Base-by-base conservation (phyloP, 37 sponge, comb jelly and placozoan species). In the Spongilla lacustris region DNA sequence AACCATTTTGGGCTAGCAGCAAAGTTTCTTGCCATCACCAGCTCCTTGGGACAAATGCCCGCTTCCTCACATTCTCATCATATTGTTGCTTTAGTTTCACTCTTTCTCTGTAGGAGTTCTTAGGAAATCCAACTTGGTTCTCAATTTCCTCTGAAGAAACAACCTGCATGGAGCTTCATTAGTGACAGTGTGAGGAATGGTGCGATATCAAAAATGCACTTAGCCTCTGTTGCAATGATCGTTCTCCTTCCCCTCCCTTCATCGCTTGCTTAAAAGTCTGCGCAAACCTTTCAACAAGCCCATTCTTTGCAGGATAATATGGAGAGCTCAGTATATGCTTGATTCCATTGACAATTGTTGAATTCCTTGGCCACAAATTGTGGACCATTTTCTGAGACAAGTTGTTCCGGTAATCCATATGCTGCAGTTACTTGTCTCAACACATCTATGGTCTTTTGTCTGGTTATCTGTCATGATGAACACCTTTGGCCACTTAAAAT, bases 341-440 rank as follows among this genome's bases (percentile, higher is more conserved):
- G 3, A 83, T 69, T 30, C 91, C 91, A 81, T 91, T 91, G 11
- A 9, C 4, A 35, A 30, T 81, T 33, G 87, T 67, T 36, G 34
- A 91, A 91, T 41, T 86, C 84, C 8, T 82, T 79, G 37, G 74
- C n/a, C 27, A 48, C 69, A 41, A 91, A 91, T 41, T 41, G 71
- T 21, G 83, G 84, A 35, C 80, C 92, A 73, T 86, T 91, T 66
- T 91, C 87, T 13, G 84, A 36, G 1, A 83, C 83, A n/a, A 86
- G 68, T 31, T 78, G 79, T 38, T 86, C 80, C 3, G 87, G 87
- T 23, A 91, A 71, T 14, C 87, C 87, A 33, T 79, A 33, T 30
- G 66, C 22, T 23, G 92, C 35, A 76, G 86, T 83, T 19, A 78
- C 13, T 66, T 74, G 26, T 50, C 88, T 31, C 33, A 92, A 33